Conservation (phyloP, 2,797 vertebrate species). For the Epinephelus coioides region DNA sequence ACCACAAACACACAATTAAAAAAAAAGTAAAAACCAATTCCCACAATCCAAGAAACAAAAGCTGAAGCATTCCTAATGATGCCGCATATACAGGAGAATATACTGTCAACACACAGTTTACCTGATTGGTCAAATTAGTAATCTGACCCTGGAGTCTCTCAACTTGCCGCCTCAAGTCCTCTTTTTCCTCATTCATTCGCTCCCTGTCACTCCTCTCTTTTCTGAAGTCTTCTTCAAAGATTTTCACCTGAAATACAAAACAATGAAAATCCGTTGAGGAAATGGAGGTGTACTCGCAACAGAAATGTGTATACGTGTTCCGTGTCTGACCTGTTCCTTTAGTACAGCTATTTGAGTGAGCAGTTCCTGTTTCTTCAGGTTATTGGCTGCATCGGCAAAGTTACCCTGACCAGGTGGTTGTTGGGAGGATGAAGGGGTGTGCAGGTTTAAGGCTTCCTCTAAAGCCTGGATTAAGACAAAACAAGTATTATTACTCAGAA, state of each 20-base stretch:
- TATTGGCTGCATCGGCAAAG: slow-evolving; percentile 85
- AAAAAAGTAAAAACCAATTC: no score
- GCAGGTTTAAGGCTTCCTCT: slow-evolving; percentile 94
- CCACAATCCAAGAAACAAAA: slow-evolving; percentile 3
- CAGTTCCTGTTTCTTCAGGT: slow-evolving; percentile 92
- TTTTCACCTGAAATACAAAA: slow-evolving; percentile 90
- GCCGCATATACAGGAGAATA: neutral
- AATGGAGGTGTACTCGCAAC: neutral
- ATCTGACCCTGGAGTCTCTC: slow-evolving; percentile 95
- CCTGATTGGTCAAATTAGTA: slow-evolving; percentile 92
- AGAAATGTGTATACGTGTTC: neutral
- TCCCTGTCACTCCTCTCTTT: slow-evolving; percentile 96
- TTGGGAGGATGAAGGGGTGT: slow-evolving; percentile 87
- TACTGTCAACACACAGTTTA: slow-evolving; percentile 47
- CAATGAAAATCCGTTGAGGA: no score
- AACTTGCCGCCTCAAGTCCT: slow-evolving; percentile 94
- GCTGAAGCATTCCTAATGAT: neutral
- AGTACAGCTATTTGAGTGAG: slow-evolving; percentile 95
- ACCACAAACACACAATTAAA: slow-evolving; percentile 29
- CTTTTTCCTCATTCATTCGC: slow-evolving; percentile 99
- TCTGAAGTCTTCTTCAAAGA: slow-evolving; percentile 98
- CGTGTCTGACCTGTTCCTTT: slow-evolving; percentile 93
- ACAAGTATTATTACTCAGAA: slow-evolving; percentile 2
- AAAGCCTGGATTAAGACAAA: slow-evolving; percentile 86
- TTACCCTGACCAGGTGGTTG: slow-evolving; percentile 82